phyloP scores from a whole-genome alignment of 2,113 vertebrate species.

The Manacus vitellinus region DNA sequence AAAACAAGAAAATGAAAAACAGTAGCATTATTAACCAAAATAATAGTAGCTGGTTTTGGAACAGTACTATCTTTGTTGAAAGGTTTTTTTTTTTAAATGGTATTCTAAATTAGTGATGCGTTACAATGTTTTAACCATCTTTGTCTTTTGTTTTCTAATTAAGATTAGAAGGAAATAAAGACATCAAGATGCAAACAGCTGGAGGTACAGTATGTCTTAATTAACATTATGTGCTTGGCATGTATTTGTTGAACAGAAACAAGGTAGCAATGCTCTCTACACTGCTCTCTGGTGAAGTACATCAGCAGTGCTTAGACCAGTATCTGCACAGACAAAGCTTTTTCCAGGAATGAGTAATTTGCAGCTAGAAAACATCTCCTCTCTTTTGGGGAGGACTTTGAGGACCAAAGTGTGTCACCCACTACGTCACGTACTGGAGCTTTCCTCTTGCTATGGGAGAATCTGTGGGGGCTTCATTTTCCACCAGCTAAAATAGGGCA shows the following conservation, averaged over 20 bases:
- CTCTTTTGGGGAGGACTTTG: neutral
- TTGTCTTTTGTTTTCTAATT: constrained; percentile 62
- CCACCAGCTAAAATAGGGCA: neutral
- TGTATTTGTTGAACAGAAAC: neutral
- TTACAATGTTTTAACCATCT: constrained; percentile 12
- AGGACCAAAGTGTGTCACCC: neutral
- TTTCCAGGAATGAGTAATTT: neutral
- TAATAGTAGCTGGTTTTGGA: neutral
- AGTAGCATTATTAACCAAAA: neutral
- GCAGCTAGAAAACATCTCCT: neutral
- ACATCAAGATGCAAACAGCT: constrained; percentile 21
- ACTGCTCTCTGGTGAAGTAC: neutral
- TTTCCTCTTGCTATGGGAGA: neutral
- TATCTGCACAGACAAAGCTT: neutral
- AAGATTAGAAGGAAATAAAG: constrained; percentile 73
- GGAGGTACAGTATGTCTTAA: constrained; percentile 70
- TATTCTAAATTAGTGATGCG: neutral
- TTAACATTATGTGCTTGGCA: neutral
- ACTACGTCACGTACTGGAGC: neutral
- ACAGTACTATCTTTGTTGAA: neutral
- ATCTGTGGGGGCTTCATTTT: neutral
- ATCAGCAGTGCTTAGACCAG: neutral
- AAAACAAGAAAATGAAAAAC: neutral
- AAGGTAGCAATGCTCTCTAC: neutral
- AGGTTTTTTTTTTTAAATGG: neutral